These are phyloP conservation scores for Zaprionus nigranus DNA, from an alignment of 1,140 invertebrate genomes.

Conservation along the genomic window DNA sequence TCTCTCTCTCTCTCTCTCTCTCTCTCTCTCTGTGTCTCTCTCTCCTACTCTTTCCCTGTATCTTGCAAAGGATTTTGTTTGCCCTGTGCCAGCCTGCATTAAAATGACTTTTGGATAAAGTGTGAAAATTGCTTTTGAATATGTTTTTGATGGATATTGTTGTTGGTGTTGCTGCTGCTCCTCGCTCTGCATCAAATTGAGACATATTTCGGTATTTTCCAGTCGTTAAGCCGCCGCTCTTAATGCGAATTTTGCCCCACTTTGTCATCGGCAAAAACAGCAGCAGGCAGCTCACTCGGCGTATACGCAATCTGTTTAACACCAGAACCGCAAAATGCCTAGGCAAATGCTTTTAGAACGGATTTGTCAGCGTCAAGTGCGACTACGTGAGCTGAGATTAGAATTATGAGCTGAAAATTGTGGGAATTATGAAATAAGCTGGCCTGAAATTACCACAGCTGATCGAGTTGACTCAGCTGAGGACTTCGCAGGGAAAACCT, in stretches of 20 bases:
- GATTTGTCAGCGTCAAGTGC: slow-evolving; percentile 25
- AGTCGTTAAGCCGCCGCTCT: slow-evolving; percentile 32
- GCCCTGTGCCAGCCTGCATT: slow-evolving; percentile 26
- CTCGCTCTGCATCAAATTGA: slow-evolving; percentile 42
- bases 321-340: slow-evolving; percentile 21
- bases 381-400: slow-evolving; percentile 17
- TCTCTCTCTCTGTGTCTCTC: background rate
- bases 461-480: background rate
- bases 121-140: slow-evolving; percentile 67
- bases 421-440: slow-evolving; percentile 14
- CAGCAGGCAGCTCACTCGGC: background rate
- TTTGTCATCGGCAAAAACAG: background rate
- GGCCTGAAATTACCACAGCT: background rate
- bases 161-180: slow-evolving; percentile 9
- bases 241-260: slow-evolving; percentile 20
- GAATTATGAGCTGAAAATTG: slow-evolving; percentile 18
- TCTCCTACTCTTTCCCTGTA: background rate
- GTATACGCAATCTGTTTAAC: slow-evolving; percentile 29
- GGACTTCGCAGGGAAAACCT: background rate
- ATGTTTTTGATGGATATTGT: slow-evolving; percentile 51
- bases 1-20: background rate
- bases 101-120: slow-evolving; percentile 71
- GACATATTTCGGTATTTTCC: slow-evolving; percentile 46
- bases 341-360: slow-evolving; percentile 28
- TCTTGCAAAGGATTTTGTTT: slow-evolving; percentile 52